phyloP scores from a whole-genome alignment of 1,140 invertebrate genomes.

The Sycophila sp. region DNA sequence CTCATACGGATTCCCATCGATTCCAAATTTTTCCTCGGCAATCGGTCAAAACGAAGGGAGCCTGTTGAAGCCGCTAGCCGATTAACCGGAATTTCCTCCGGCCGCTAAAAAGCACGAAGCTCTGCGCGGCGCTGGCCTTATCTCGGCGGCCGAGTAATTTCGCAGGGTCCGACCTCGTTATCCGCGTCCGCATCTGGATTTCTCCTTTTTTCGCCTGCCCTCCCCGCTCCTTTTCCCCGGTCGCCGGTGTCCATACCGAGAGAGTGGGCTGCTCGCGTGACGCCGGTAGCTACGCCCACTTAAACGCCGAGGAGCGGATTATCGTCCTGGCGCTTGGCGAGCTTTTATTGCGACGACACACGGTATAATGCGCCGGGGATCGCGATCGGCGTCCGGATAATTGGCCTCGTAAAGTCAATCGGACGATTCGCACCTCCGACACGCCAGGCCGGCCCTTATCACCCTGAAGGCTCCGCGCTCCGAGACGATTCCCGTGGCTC shows the following conservation, averaged over 20 bases:
- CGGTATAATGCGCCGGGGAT: background rate
- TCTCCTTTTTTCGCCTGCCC: background rate
- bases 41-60: background rate
- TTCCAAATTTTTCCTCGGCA: too few relatives aligned
- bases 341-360: slow-evolving; percentile 29
- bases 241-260: background rate
- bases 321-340: slow-evolving; percentile 2
- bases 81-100: background rate
- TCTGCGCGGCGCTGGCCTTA: too few relatives aligned
- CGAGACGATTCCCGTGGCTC: background rate
- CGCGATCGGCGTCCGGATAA: slow-evolving; percentile 28
- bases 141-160: background rate
- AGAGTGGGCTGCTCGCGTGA: background rate
- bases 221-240: background rate
- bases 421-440: slow-evolving; percentile 37
- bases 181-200: background rate
- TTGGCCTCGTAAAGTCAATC: slow-evolving; percentile 28
- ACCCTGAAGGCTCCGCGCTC: background rate
- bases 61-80: background rate
- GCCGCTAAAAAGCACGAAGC: background rate
- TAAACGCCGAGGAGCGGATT: slow-evolving; percentile 17
- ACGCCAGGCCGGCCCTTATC: slow-evolving; percentile 3
- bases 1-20: too few relatives aligned
- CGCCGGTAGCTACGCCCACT: background rate
- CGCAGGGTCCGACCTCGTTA: background rate